Conservation (phyloP, 2,113 vertebrate genomes). For the Leptodactylus fuscus region DNA sequence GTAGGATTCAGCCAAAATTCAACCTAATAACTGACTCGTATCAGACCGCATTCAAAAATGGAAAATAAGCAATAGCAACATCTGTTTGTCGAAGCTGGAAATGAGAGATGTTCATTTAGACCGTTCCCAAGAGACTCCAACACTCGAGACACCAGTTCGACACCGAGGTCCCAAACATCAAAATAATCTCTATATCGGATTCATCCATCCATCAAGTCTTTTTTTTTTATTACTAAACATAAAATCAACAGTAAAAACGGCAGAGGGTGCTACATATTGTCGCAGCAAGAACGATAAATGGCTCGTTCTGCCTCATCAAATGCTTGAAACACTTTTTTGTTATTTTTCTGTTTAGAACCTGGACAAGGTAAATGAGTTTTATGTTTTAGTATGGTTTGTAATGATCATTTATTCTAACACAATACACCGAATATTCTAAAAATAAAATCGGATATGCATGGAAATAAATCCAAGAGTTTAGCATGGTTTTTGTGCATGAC, state of each 20-base stretch:
- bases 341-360: conserved; percentile 19
- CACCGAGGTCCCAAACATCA: neutral
- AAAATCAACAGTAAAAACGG: conserved; percentile 10
- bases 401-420: neutral
- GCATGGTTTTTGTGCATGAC: neutral
- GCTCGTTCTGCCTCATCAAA: conserved; percentile 3
- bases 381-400: neutral
- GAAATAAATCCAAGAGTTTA: neutral
- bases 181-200: conserved; percentile 16
- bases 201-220: neutral
- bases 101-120: conserved; percentile 66
- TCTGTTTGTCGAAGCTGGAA: conserved; percentile 79
- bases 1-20: conserved; percentile 62
- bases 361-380: neutral
- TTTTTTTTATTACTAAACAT: conserved; percentile 10
- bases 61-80: conserved; percentile 74
- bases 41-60: conserved; percentile 75
- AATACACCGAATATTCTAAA: neutral
- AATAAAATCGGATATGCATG: neutral
- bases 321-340: neutral
- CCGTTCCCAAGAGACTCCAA: neutral
- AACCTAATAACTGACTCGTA: conserved; percentile 67
- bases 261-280: neutral
- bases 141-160: neutral
- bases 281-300: neutral